Base-by-base conservation (phyloP, 2,888 invertebrate species). In the Drosophila acutilabella region DNA sequence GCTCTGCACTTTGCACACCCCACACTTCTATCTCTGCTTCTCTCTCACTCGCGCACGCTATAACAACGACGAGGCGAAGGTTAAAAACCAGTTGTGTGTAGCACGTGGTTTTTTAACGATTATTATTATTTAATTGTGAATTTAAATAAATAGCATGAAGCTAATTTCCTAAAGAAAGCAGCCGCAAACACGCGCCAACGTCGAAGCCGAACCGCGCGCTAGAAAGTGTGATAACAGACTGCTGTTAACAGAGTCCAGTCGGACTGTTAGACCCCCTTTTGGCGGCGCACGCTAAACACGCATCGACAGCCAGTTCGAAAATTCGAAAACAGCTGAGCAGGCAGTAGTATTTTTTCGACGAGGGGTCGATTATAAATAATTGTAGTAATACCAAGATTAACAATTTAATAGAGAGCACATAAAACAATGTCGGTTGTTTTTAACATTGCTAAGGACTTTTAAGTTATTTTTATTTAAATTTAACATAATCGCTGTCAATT, bases 151-250 rank as follows among this genome's bases (percentile, higher is more conserved):
- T 30, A 30, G 30, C 30, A 64, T 67, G 65, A 61, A 53, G 67
- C 72, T 65, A 65, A 78, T 54, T 48, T 57, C 45, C 56, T 73
- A 72, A 80, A 54, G 65, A 42, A 70, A 78, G 58, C 62, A 64
- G 64, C 71, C 54, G 61, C 80, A 53, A 62, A 30, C 60, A 67
- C 78, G 61, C 78, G 61, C 60, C 61, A 40, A 77, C 54, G 72
- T 44, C 65, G 58, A 58, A 61, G 58, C 65, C 77, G 42, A 74
- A 76, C 77, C 80, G 67, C 80, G 64, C 77, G 77, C 57, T 72
- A 26, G 1, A 16, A 64, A 61, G 56, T 57, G 45, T 67, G 64
- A 71, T 76, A 78, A 68, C 77, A 72, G 67, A 77, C 77, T 75
- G 33, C 58, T 78, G 74, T 74, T 74, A 78, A 56, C 36, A 36